Evolutionary conservation across 2,113 vertebrate genomes (phyloP), one percentile per base, ranked within the genome.

Genomic region (Geococcyx californianus): DNA sequence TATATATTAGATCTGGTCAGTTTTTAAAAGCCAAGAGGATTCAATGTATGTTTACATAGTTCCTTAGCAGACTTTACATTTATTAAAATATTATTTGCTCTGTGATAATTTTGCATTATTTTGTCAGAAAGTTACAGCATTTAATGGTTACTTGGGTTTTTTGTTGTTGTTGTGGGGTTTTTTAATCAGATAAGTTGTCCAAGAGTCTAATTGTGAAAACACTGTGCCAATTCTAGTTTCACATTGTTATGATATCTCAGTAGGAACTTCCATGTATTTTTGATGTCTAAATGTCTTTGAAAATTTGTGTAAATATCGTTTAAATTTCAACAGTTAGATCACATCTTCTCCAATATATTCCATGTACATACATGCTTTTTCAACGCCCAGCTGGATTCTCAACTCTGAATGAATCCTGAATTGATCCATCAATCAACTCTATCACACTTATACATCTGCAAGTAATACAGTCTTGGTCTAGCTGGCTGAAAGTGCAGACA

Each of bases 381-480:
- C 70, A 90, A 10, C 28, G 66, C 75, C 82, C 90, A 94, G 74
- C 59, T 96, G 91, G 49, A 21, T 87, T 81, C 62, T 91, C 84
- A 93, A 7, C 56, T 78, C 72, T 36, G 74, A 91, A 89, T 92
- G 47, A 75, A 92, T 91, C 64, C 83, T 84, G 83, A 93, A 56
- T 19, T 75, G 60, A 94, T 76, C 75, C 64, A 90, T 64, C 83
- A 84, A 45, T 87, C 75, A 86, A 76, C 82, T 84, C 75, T 63
- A 44, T 24, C 68, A 84, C 79, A 87, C 44, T 91, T 55, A n/a
- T 15, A 67, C 90, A 96, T 94, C 96, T 95, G 88, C 83, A 95
- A 89, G 80, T 55, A 93, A 88, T 63, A 83, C 17, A 86, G 73
- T 42, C 86, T 92, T 66, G n/a, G 64, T 87, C 83, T 94, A 89